phyloP scores from a whole-genome alignment of 2,888 invertebrate species.

The Anthophora plumipes region DNA sequence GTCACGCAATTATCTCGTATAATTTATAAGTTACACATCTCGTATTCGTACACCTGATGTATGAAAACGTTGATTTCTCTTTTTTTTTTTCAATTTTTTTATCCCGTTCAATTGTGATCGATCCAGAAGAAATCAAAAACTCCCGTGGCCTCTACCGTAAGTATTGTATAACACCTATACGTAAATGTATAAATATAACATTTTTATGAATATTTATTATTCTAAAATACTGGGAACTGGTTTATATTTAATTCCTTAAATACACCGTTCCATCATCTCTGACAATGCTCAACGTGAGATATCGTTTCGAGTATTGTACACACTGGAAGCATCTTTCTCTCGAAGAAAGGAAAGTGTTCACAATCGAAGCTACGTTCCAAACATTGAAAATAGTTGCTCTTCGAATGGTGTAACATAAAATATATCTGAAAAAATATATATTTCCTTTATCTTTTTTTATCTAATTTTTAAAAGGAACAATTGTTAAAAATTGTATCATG shows the following conservation, averaged over 20 bases:
- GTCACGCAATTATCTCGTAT: neutral
- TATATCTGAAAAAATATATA: constrained; percentile 2
- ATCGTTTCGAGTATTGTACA: constrained; percentile 66
- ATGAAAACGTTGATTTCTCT: constrained; percentile 5
- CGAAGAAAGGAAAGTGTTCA: constrained; percentile 79
- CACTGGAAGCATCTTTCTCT: constrained; percentile 81
- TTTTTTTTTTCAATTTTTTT: constrained; percentile 27
- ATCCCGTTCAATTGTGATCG: constrained; percentile 22
- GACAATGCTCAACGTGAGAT: constrained; percentile 58
- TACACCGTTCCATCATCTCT: constrained; percentile 72
- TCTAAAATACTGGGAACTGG: constrained; percentile 69
- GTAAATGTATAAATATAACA: constrained; percentile 69
- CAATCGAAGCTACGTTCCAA: constrained; percentile 52
- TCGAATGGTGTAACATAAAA: neutral
- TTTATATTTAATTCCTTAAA: constrained; percentile 80
- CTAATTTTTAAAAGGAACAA: neutral
- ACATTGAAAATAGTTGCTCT: constrained; percentile 9
- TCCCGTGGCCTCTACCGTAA: constrained; percentile 52
- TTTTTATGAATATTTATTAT: constrained; percentile 59
- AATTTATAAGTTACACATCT: neutral
- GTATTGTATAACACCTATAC: constrained; percentile 62
- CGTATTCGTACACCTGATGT: neutral
- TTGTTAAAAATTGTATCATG: neutral
- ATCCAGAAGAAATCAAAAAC: too few species aligned
- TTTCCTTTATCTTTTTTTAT: too few species aligned